Conservation (phyloP, 1,140 invertebrate species). For the Zaprionus africanus region DNA sequence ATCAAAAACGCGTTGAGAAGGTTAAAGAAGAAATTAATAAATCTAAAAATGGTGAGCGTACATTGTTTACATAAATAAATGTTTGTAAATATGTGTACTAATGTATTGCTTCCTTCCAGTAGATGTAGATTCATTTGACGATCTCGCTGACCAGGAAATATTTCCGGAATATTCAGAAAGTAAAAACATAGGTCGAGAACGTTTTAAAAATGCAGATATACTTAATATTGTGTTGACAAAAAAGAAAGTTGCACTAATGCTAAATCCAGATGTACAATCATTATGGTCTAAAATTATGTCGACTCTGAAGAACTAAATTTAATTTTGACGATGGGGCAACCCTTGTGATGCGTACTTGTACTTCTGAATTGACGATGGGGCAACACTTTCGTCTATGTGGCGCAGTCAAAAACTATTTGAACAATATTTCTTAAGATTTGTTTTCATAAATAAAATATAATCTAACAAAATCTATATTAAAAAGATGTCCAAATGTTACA, state of each 20-base stretch:
- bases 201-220: slow-evolving; percentile 74
- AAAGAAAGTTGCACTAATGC: slow-evolving; percentile 74
- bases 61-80: not conserved
- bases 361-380: not conserved
- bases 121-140: slow-evolving; percentile 52
- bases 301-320: slow-evolving; percentile 49
- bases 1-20: slow-evolving; percentile 74
- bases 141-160: slow-evolving; percentile 49
- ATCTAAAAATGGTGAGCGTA: slow-evolving; percentile 44
- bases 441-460: not conserved
- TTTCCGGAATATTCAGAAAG: slow-evolving; percentile 53
- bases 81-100: not conserved
- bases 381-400: not conserved
- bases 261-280: slow-evolving; percentile 70
- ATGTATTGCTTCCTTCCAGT: slow-evolving; percentile 22
- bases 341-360: not conserved
- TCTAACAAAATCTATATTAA: too few relatives aligned
- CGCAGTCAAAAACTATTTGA: not conserved
- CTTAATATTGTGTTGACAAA: slow-evolving; percentile 70
- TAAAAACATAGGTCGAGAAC: slow-evolving; percentile 55
- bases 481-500: too few relatives aligned
- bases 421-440: not conserved
- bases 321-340: not conserved
- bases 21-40: slow-evolving; percentile 54
- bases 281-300: slow-evolving; percentile 66